Evolutionary conservation across 2,113 vertebrate species (phyloP).

Genomic region (Crocuta crocuta): DNA sequence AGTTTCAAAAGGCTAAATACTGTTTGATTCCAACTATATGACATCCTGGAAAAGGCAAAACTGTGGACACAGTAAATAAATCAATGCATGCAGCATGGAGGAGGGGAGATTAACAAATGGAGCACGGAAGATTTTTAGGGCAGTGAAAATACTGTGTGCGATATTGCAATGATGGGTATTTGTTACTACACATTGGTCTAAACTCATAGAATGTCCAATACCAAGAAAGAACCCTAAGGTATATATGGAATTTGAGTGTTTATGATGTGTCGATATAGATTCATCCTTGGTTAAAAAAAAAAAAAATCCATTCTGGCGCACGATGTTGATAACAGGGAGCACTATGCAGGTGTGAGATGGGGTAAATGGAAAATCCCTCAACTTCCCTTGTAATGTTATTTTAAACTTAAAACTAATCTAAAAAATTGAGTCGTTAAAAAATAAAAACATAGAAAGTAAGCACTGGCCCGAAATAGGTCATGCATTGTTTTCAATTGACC

Average conservation of each 20-base stretch:
- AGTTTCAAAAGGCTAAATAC: neutral
- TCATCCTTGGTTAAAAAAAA: neutral
- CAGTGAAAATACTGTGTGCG: neutral
- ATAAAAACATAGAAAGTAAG: neutral
- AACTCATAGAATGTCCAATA: neutral
- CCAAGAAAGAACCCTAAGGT: neutral
- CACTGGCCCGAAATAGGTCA: neutral
- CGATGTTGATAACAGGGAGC: neutral
- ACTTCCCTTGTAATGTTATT: neutral
- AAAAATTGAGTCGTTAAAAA: neutral
- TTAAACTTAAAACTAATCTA: neutral
- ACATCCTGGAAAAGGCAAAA: neutral
- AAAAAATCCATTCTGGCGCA: neutral
- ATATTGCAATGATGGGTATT: neutral
- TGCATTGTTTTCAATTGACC: neutral
- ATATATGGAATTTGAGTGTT: neutral
- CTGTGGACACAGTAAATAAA: neutral
- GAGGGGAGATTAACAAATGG: neutral
- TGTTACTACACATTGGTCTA: neutral
- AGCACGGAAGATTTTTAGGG: neutral
- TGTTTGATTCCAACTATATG: neutral
- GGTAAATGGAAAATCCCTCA: neutral
- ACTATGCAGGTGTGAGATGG: no score
- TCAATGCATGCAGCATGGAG: neutral
- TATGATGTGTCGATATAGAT: no score